phyloP scores from a whole-genome alignment of 2,888 invertebrate species.

The Yponomeuta sedellus region DNA sequence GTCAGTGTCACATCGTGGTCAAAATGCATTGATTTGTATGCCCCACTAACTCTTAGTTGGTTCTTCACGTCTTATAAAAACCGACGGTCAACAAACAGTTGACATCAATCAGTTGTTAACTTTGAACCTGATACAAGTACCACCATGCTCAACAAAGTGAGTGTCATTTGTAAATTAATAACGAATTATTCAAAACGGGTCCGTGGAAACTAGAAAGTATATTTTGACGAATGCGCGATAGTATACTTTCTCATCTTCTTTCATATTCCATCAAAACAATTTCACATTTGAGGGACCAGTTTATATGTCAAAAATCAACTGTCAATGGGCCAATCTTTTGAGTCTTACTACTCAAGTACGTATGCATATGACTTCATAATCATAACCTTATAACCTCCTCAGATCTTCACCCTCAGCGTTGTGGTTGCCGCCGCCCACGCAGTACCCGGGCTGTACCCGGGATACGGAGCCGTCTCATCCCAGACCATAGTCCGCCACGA shows the following conservation, averaged over 20 bases:
- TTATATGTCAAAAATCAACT: too few relatives aligned
- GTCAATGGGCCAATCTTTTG: too few relatives aligned
- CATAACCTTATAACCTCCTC: conserved; percentile 13
- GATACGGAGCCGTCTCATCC: conserved; percentile 44
- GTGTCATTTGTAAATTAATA: conserved; percentile 25
- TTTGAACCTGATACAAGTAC: conserved; percentile 36
- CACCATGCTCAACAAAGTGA: conserved; percentile 67
- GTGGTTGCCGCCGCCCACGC: conserved; percentile 64
- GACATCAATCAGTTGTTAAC: conserved; percentile 54
- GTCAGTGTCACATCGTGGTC: conserved; percentile 52
- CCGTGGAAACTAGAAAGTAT: conserved; percentile 14
- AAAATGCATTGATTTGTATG: conserved; percentile 37
- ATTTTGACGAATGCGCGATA: background rate
- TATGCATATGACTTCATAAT: too few relatives aligned
- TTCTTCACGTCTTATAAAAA: conserved; percentile 57
- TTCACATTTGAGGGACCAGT: background rate
- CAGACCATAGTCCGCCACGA: conserved; percentile 55
- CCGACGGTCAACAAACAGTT: conserved; percentile 37
- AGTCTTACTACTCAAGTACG: too few relatives aligned
- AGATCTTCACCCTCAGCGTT: conserved; percentile 63
- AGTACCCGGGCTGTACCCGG: conserved; percentile 51
- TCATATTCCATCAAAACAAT: background rate
- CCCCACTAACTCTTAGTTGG: conserved; percentile 57
- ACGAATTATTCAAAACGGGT: conserved; percentile 15
- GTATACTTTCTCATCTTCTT: background rate